Evolutionary conservation across 1,140 invertebrate genomes (phyloP), one percentile per base, ranked within the genome.

Genomic region (Thaumetopoea pityocampa): DNA sequence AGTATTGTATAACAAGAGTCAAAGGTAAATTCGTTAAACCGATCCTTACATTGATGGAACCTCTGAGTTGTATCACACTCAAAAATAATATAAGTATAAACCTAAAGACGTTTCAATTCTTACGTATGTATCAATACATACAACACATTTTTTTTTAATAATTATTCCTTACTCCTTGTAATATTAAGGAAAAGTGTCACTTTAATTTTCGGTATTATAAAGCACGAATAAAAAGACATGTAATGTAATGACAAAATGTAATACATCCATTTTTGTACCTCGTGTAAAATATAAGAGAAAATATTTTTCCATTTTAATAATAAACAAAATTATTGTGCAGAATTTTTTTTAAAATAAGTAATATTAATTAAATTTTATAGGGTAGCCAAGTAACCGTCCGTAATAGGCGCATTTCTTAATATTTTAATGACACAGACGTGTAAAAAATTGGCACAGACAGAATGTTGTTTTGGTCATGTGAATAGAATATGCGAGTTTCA

Each of bases 291-390:
- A 67, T 54, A 35, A 51, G 47, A 42, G 29, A 47, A 60, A 44
- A 59, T 62, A 76, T 79, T 66, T 78, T 78, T 78, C 49, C 62
- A 69, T 54, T 35, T 19, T 35, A 23, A 35, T 34, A 53, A 50
- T 30, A 28, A 8, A 27, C 11, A 34, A 17, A 36, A 22, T 41
- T 33, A 19, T 16, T 19, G 4, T 41, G 37, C 37, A 41, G 18
- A 27, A 1, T 22, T 18, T 22, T 20, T 9, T 23, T 2, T 3
- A 10, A 15, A 29, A 23, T 28, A 14, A 28, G 15, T 28, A 3
- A 12, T 14, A 19, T 18, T 19, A 12, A 19, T 27, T 37, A 37
- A 22, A 18, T 36, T 5, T 45, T 17, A 40, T 6, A 19, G 20
- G 24, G 15, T 34, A n/a, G 40, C 37, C 36, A 43, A 38, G 34